A percentile compares a stretch with the other conserved stretches of the same genome.
Conservation (phyloP, 2,113 vertebrate species). For the Astur gentilis region DNA sequence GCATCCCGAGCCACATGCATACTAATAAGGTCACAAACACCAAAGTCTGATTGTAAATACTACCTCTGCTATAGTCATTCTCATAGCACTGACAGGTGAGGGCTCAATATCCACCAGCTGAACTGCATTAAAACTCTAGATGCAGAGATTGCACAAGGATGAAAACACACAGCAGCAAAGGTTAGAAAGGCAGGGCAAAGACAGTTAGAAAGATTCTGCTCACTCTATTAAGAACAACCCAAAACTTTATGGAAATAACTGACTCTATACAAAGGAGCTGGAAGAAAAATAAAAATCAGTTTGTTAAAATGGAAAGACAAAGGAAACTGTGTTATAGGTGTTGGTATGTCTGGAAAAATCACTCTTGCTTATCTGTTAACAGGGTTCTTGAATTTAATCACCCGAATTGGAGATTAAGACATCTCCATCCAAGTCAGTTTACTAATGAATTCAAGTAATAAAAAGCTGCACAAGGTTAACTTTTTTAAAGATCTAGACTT, state of each 20-base stretch:
- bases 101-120: conserved; percentile 99
- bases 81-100: conserved; percentile 96
- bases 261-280: not conserved
- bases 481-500: not conserved
- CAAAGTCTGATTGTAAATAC: not conserved
- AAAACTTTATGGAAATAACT: not conserved
- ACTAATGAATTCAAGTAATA: not conserved
- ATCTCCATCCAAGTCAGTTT: not conserved
- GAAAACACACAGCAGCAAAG: conserved; percentile 67
- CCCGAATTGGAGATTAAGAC: not conserved
- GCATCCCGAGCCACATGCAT: not conserved
- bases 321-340: not conserved
- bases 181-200: conserved; percentile 69
- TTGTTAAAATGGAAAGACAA: not conserved
- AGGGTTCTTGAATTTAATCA: not conserved
- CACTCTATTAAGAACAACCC: not conserved
- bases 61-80: conserved; percentile 97
- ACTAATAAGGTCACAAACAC: not conserved
- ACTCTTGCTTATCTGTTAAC: fast-evolving
- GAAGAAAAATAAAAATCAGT: not conserved
- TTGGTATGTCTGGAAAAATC: not conserved
- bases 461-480: not conserved
- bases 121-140: conserved; percentile 91
- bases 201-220: conserved; percentile 31
- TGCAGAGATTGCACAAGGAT: conserved; percentile 63